A percentile compares a stretch with the other conserved stretches of the same genome.
phyloP scores from a whole-genome alignment of 2,113 vertebrate genomes.

The Conger conger region DNA sequence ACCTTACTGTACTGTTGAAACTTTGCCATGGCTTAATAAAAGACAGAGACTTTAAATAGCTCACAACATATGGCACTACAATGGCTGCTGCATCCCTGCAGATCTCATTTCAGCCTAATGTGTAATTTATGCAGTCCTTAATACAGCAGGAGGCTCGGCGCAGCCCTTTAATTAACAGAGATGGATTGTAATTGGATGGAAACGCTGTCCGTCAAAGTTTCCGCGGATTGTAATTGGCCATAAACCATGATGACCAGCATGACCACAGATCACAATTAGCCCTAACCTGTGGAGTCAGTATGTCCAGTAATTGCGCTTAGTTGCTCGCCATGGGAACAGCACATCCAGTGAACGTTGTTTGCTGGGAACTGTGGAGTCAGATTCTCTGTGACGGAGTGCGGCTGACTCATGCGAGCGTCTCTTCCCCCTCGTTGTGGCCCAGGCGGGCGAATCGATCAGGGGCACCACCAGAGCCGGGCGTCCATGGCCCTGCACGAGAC shows the following conservation, averaged over 20 bases:
- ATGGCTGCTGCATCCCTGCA: slow-evolving; percentile 5
- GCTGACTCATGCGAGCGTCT: background rate
- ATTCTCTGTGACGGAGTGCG: no score
- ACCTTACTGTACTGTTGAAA: slow-evolving; percentile 28
- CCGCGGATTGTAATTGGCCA: background rate
- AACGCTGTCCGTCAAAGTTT: background rate
- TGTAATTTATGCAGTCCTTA: background rate
- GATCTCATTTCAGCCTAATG: background rate
- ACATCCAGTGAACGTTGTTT: background rate
- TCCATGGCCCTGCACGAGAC: slow-evolving; percentile 71
- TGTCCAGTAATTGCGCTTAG: background rate
- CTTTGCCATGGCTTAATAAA: slow-evolving; percentile 54
- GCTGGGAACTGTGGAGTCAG: background rate
- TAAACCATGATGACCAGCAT: background rate
- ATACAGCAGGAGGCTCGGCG: background rate
- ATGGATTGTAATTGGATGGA: background rate
- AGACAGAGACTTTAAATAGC: slow-evolving; percentile 55
- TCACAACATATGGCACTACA: slow-evolving; percentile 43
- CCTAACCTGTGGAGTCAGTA: background rate
- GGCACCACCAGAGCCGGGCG: slow-evolving; percentile 61
- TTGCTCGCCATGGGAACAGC: background rate
- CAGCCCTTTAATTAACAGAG: background rate
- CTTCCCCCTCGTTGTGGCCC: background rate
- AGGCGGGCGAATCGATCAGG: slow-evolving; percentile 77
- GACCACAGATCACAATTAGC: background rate